Percentiles rank a stretch among this genome's conserved stretches.
These are phyloP conservation scores for Cariama cristata DNA, from an alignment of 2,113 vertebrate species.

Conservation along the genomic window DNA sequence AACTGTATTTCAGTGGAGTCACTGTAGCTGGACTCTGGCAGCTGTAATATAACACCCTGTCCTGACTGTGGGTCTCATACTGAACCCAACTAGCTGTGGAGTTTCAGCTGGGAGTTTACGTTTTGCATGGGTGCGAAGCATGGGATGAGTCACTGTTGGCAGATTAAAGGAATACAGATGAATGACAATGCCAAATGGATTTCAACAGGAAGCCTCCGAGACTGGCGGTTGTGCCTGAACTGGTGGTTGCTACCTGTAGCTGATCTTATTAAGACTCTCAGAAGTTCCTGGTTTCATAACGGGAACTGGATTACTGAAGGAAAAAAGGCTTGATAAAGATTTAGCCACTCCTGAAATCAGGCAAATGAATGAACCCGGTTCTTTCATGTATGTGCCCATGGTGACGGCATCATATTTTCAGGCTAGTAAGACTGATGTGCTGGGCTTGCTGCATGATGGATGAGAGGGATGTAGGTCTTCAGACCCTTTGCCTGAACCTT, in stretches of 20 bases:
- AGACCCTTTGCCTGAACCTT: not conserved
- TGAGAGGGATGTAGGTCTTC: not conserved
- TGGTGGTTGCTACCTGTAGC: not conserved
- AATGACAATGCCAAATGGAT: not conserved
- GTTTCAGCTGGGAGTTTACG: not conserved
- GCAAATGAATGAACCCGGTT: not conserved
- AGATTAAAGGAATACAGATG: not conserved
- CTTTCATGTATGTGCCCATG: not conserved
- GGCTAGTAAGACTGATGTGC: not conserved
- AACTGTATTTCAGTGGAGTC: slow-evolving; percentile 24
- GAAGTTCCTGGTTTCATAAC: not conserved
- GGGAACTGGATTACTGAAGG: not conserved
- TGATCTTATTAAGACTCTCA: not conserved
- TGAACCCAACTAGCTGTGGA: not conserved
- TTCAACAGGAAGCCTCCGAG: not conserved
- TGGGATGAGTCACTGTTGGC: not conserved
- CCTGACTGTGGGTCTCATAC: not conserved
- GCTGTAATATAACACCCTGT: not conserved
- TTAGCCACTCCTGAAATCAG: not conserved
- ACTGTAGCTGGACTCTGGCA: not conserved
- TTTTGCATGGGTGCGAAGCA: not conserved
- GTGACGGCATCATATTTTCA: not conserved
- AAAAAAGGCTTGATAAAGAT: not conserved
- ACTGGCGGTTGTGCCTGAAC: not conserved
- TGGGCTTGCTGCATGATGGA: not conserved